These are phyloP conservation scores for Schizopygopsis pylzovi DNA, from an alignment of 2,797 vertebrate species.

Conservation along the genomic window DNA sequence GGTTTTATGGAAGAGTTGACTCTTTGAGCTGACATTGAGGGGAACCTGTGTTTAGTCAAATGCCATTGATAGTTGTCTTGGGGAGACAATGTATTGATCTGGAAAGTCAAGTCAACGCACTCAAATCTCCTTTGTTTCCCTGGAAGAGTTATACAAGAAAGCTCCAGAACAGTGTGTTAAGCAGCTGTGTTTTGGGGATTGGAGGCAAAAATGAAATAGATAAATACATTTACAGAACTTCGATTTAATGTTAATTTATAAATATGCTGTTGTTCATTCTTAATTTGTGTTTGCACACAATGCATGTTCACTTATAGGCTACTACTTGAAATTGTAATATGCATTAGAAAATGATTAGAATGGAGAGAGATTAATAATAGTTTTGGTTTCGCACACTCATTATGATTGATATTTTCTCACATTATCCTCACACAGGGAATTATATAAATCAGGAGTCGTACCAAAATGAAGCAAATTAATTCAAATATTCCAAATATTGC, in stretches of 20 bases:
- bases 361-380: neutral
- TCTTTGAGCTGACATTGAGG: slow-evolving; percentile 79
- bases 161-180: slow-evolving; percentile 74
- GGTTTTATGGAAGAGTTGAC: slow-evolving; percentile 74
- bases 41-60: slow-evolving; percentile 82
- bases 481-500: neutral
- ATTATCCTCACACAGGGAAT: neutral
- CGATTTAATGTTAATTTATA: neutral
- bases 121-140: slow-evolving; percentile 74
- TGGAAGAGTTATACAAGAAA: slow-evolving; percentile 78
- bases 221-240: neutral
- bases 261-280: neutral
- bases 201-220: neutral
- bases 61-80: slow-evolving; percentile 80
- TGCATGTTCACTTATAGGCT: neutral
- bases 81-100: slow-evolving; percentile 83
- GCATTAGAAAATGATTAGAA: neutral
- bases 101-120: slow-evolving; percentile 76
- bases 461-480: slow-evolving; percentile 27
- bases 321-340: neutral
- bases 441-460: neutral
- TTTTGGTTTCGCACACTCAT: neutral
- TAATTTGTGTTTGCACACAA: neutral
- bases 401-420: neutral
- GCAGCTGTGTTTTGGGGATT: slow-evolving; percentile 24